Evolutionary conservation across 2,797 vertebrate genomes (phyloP), one percentile per base, ranked within the genome.

Genomic region (Clarias laeviceps): DNA sequence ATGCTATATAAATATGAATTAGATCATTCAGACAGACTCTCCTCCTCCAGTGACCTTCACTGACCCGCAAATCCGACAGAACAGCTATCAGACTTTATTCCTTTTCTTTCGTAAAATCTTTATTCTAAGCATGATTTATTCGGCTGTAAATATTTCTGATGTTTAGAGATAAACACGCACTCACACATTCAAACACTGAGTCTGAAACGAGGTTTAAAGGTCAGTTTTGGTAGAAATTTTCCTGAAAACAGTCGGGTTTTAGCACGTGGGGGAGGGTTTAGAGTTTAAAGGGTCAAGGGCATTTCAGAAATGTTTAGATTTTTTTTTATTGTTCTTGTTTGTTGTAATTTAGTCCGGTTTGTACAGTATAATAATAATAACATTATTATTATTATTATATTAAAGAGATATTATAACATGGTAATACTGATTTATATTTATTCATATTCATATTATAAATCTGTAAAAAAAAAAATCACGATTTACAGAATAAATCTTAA

Each of bases 1-100:
- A 22, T 4, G 56, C 1, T 57, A 1, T n/a, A 54, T 18, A 84
- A 84, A 74, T 65, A 54, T 56, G 12, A 37, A 66, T 77, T n/a
- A 68, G 37, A 65, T 34, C 14, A 66, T 34, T 37, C 32, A 72
- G 54, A 72, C 7, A 27, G 50, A 69, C 69, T 69, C 82, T 74
- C 56, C 69, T 83, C 82, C 69, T 74, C 82, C 69, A 29, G 18
- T 83, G 70, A 83, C 82, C 82, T 73, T 74, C 57, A 56, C 11
- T 74, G 69, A 74, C 82, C 69, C 50, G 70, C 70, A 40, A 22
- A 74, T 64, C 69, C 37, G n/a, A 74, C 82, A 74, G 40, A n/a
- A 50, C 17, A 45, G 79, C 1, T 54, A 18, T 65, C 79, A 66
- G 3, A 66, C 32, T 50, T 37, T 5, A 80, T 80, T 29, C 78